Percentiles rank a stretch among this genome's conserved stretches.
Conservation (phyloP, 2,888 invertebrate genomes). For the Aromia moschata region DNA sequence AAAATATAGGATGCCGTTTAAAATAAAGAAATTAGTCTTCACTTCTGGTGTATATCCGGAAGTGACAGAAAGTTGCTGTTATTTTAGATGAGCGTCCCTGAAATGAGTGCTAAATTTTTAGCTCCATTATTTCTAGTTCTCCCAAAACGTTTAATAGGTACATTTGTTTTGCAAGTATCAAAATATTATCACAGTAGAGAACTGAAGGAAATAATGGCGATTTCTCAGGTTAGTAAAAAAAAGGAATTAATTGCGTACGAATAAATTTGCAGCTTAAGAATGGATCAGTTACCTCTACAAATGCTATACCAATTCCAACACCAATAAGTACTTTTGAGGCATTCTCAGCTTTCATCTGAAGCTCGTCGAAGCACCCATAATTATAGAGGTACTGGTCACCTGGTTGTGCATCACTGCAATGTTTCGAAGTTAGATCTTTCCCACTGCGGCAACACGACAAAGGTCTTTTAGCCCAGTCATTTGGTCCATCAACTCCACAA, state of each 20-base stretch:
- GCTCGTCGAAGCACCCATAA: slow-evolving; percentile 67
- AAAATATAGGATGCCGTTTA: too few relatives aligned
- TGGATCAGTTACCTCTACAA: slow-evolving; percentile 66
- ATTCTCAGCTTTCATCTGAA: slow-evolving; percentile 66
- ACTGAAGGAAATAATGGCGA: not conserved
- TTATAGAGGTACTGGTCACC: slow-evolving; percentile 57
- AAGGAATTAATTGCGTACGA: not conserved
- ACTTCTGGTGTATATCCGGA: too few relatives aligned
- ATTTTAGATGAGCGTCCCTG: not conserved
- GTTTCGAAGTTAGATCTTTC: slow-evolving; percentile 50
- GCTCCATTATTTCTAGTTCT: not conserved
- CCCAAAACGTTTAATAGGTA: not conserved
- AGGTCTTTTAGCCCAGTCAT: slow-evolving; percentile 64
- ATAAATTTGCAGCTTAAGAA: not conserved
- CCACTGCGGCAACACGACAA: slow-evolving; percentile 69
- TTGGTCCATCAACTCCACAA: slow-evolving; percentile 58
- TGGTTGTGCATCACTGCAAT: slow-evolving; percentile 52
- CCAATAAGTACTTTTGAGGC: slow-evolving; percentile 70
- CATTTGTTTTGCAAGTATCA: not conserved
- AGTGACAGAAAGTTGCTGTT: too few relatives aligned
- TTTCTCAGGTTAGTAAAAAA: too few relatives aligned
- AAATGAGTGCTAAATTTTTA: not conserved
- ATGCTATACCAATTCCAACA: slow-evolving; percentile 73
- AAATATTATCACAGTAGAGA: not conserved
- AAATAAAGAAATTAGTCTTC: too few relatives aligned